Evolutionary conservation across 1,140 invertebrate genomes (phyloP).

Genomic region (Carcinoscorpius rotundicauda): DNA sequence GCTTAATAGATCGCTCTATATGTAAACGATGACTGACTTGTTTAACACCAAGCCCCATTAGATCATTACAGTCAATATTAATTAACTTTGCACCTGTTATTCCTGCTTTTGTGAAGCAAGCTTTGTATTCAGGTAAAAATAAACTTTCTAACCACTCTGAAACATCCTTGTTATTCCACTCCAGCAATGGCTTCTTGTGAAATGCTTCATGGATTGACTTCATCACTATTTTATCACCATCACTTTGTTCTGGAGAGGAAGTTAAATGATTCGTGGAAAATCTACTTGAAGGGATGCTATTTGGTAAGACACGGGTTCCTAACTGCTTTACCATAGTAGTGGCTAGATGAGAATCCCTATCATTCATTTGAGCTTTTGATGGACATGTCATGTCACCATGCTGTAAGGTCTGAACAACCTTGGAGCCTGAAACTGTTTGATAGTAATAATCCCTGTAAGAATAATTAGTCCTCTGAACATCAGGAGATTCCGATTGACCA

Average conservation of each 20-base stretch:
- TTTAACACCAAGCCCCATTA: slow-evolving; percentile 39
- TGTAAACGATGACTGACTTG: slow-evolving; percentile 40
- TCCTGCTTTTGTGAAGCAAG: slow-evolving; percentile 32
- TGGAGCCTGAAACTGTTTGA: slow-evolving; percentile 1
- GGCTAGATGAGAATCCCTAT: too few species aligned
- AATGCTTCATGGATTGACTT: slow-evolving; percentile 23
- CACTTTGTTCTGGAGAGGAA: slow-evolving; percentile 3
- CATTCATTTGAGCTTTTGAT: too few species aligned
- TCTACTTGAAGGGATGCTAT: too few species aligned
- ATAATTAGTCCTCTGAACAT: background rate
- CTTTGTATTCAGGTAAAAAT: slow-evolving; percentile 39
- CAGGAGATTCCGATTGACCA: slow-evolving; percentile 1
- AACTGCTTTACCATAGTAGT: background rate
- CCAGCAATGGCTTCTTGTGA: slow-evolving; percentile 29
- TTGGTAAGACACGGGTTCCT: background rate
- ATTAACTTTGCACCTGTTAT: slow-evolving; percentile 38
- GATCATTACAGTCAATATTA: slow-evolving; percentile 36
- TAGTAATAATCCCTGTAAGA: background rate
- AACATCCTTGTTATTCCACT: slow-evolving; percentile 38
- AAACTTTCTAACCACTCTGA: slow-evolving; percentile 39
- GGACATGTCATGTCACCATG: background rate
- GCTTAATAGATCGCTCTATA: slow-evolving; percentile 24
- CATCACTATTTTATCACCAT: background rate
- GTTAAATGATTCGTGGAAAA: background rate
- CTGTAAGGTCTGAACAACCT: background rate